Base-by-base conservation (phyloP, 1,140 invertebrate species). In the Paracyclopina nana region DNA sequence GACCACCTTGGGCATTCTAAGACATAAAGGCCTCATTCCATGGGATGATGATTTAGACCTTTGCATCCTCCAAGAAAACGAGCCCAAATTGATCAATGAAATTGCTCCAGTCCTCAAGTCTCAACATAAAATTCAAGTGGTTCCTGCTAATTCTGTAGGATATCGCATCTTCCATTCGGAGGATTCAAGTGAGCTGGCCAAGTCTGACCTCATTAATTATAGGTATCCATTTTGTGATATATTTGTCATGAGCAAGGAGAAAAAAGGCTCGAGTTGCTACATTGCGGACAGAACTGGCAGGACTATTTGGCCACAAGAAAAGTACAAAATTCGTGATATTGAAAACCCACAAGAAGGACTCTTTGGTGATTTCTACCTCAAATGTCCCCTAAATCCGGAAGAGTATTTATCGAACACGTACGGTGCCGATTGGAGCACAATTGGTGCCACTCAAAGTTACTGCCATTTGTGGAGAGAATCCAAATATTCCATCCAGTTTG, bases 161-260 rank as follows among this genome's bases (percentile, higher is more conserved):
- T 38, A 4, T 20, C 34, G 34, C 2, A 38, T 38, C 5, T 38
- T 38, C 20, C 34, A 38, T 20, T n/a, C 14, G 8, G 4, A n/a
- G 3, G 20, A 38, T 5, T 38, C 34, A 5, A 20, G 20, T 16
- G 34, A 38, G 20, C 9, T 38, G 34, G n/a, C 34, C 34, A 38
- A 38, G 14, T 4, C n/a, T 9, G 14, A n/a, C n/a, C 34, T 38
- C 3, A 5, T 38, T 5, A 38, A 38, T 38, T 38, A 38, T 38
- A n/a, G 34, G 14, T 38, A 38, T 20, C 34, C 34, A 38, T 38
- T 38, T 9, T 38, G 34, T 38, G 34, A 38, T 38, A 38, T 38
- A n/a, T 38, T 38, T 8, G 34, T 38, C 34, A 38, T 38, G 34
- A 38, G n/a, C 8, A n/a, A 38, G 9, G n/a, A 38, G 3, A 38